These are phyloP conservation scores for Hyperoplus immaculatus DNA, from an alignment of 2,797 vertebrate genomes.

Conservation along the genomic window DNA sequence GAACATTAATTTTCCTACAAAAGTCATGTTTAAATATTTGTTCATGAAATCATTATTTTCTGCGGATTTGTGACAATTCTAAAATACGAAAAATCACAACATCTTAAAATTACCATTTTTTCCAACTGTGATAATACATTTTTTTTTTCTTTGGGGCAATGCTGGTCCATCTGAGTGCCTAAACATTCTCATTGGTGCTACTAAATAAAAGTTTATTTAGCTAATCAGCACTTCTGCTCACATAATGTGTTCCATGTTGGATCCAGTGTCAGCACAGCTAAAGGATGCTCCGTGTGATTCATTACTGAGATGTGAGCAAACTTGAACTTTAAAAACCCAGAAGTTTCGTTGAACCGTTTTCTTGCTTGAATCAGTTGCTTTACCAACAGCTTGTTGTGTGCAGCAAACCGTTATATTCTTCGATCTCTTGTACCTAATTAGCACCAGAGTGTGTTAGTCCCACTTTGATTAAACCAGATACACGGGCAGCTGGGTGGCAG, in stretches of 20 bases:
- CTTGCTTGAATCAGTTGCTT: background rate
- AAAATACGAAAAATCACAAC: background rate
- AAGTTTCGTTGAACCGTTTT: background rate
- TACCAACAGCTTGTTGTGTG: background rate
- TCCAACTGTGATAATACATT: background rate
- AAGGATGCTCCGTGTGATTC: background rate
- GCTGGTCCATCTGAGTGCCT: background rate
- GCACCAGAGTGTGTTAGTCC: background rate
- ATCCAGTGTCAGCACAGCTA: conserved; percentile 1
- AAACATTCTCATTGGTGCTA: background rate
- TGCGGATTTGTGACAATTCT: background rate
- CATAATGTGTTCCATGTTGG: conserved; percentile 8
- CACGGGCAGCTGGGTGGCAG: conserved; percentile 44
- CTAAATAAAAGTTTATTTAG: background rate
- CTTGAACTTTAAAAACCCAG: background rate
- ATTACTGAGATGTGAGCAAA: background rate
- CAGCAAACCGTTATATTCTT: background rate
- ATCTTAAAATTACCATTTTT: background rate
- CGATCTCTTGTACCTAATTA: conserved; percentile 7
- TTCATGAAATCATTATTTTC: background rate
- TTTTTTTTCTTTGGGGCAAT: background rate
- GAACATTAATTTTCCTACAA: background rate
- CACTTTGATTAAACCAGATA: conserved; percentile 57
- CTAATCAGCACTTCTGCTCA: background rate
- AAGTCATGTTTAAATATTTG: background rate